Evolutionary conservation across 2,113 vertebrate species (phyloP), one percentile per base, ranked within the genome.

Genomic region (Forbesichthys agassizii): DNA sequence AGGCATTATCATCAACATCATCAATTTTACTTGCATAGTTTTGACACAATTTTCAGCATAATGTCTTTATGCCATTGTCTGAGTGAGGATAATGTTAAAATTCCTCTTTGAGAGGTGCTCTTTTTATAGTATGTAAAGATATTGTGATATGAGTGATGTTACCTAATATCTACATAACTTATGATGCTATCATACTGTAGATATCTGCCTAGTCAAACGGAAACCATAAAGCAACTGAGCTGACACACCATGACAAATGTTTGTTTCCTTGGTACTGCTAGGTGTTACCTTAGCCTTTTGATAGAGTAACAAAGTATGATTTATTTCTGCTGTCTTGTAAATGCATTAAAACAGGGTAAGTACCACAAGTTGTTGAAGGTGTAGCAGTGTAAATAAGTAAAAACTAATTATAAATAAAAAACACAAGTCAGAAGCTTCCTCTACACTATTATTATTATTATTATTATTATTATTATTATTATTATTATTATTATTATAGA

Each of bases 171-270:
- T 42, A 42, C 36, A 1, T 42, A 42, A 9, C 54, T 56, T 18
- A 5, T 33, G 8, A 6, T 13, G 58, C 11, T 36, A 33, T 9
- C 10, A 36, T 11, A 68, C 68, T 2, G 36, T 65, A 62, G 71
- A 79, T 86, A 77, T 68, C 47, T 57, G 46, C 1, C 9, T 66
- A 47, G 76, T 74, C 61, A 86, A 84, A 73, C 58, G 63, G 83
- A 88, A 86, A 76, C 65, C 66, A 20, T 74, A 52, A 67, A 59
- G 6, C 18, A 13, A 60, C 33, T 60, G 58, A 66, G 80, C 36
- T 48, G 74, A 69, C 61, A 74, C 67, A 75, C 11, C 18, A 82
- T 55, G 71, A 76, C 27, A 52, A 57, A 75, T 11, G 69, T 81
- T 89, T 83, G 79, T 58, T 33, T 64, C 71, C 36, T 18, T 46